phyloP scores from a whole-genome alignment of 2,113 vertebrate species.

The Diadophis punctatus region DNA sequence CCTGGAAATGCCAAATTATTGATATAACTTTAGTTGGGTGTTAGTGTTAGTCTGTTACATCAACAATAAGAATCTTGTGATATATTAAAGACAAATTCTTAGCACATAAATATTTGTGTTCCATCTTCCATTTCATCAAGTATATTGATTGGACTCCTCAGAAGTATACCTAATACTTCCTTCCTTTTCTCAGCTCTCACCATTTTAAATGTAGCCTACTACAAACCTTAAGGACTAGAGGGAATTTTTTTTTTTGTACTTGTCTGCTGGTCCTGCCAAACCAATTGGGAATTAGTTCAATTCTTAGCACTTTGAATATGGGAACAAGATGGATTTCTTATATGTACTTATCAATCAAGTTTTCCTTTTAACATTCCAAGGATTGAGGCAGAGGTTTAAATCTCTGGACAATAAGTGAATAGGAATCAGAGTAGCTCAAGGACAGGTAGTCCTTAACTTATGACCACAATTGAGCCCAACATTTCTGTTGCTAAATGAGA shows the following conservation, averaged over 20 bases:
- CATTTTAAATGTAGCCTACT: not conserved
- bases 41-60: not conserved
- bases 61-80: not conserved
- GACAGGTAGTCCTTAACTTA: not conserved
- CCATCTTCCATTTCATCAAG: not conserved
- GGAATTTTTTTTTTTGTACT: not conserved
- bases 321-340: not conserved
- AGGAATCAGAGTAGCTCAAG: not conserved
- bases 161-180: not conserved
- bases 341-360: not conserved
- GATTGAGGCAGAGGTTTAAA: not conserved
- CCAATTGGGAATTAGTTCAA: not conserved
- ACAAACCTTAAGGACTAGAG: not conserved
- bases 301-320: not conserved
- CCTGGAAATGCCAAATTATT: not conserved
- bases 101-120: not conserved
- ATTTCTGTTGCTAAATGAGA: not conserved
- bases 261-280: not conserved
- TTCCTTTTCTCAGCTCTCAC: not conserved
- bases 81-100: not conserved
- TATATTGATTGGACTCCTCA: not conserved
- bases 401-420: not conserved
- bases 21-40: not conserved
- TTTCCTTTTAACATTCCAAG: not conserved
- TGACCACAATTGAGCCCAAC: not conserved